phyloP scores from a whole-genome alignment of 1,140 invertebrate genomes.

The Scylla paramamosain region DNA sequence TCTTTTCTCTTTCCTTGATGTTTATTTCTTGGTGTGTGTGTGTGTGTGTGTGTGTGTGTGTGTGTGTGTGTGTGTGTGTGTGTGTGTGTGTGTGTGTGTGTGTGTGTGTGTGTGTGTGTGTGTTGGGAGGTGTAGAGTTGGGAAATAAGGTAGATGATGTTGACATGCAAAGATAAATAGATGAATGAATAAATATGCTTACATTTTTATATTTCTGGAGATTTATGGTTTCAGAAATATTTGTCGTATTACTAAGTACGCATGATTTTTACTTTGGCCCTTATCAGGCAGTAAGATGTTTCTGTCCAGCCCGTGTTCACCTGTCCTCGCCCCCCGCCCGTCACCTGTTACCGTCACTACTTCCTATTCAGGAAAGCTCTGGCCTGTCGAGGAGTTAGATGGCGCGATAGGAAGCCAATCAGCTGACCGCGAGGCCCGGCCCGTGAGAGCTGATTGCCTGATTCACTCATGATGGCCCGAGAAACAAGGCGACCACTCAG shows the following conservation, averaged over 20 bases:
- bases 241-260: not conserved
- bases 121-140: no score
- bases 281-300: not conserved
- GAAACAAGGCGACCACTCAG: slow-evolving; percentile 4
- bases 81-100: no score
- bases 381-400: not conserved
- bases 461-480: not conserved
- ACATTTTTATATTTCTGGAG: no score
- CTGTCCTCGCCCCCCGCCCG: not conserved
- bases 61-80: no score
- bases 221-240: no score
- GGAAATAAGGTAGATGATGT: no score
- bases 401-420: slow-evolving; percentile 27
- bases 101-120: no score
- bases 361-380: slow-evolving; percentile 37
- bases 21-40: no score
- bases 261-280: not conserved
- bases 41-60: no score
- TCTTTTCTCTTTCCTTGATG: no score
- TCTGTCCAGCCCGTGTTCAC: not conserved
- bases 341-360: not conserved
- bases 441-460: not conserved
- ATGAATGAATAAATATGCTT: no score
- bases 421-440: not conserved
- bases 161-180: no score